Evolutionary conservation across 1,140 invertebrate genomes (phyloP).

Genomic region (Whitmania pigra): DNA sequence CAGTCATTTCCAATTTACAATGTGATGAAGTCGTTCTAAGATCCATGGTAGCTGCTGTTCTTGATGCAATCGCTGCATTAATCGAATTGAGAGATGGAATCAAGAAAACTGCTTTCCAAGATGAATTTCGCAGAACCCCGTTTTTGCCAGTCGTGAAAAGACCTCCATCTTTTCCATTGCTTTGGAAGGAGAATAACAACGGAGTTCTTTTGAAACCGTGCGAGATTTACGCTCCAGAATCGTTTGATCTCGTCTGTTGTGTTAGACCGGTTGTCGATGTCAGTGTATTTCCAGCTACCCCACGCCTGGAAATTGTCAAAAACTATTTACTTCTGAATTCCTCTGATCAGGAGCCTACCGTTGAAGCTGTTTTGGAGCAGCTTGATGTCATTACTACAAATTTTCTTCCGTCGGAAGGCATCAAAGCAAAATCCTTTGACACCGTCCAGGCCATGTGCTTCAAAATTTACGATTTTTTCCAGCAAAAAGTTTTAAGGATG

Average conservation of each 20-base stretch:
- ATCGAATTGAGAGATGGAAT: not conserved
- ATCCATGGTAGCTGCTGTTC: constrained; percentile 12
- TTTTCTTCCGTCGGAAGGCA: not conserved
- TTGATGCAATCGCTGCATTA: constrained; percentile 4
- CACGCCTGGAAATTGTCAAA: constrained; percentile 1
- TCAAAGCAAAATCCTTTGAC: constrained; percentile 13
- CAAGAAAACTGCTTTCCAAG: not conserved
- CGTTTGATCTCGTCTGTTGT: constrained; percentile 18
- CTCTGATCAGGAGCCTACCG: not conserved
- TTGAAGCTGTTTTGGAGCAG: constrained; percentile 18
- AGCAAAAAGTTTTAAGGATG: constrained; percentile 8
- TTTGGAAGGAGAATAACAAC: constrained; percentile 18
- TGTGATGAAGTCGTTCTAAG: not conserved
- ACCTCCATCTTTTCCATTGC: constrained; percentile 17
- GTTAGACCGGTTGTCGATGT: constrained; percentile 18
- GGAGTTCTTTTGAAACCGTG: constrained; percentile 11
- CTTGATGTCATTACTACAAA: constrained; percentile 16
- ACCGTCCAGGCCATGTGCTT: constrained; percentile 10
- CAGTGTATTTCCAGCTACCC: constrained; percentile 17
- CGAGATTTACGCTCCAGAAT: constrained; percentile 15
- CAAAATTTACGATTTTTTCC: constrained; percentile 21
- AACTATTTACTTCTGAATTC: constrained; percentile 10
- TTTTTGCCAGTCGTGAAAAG: constrained; percentile 22
- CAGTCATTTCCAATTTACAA: not conserved
- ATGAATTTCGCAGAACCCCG: constrained; percentile 8